Percentiles rank a stretch among this genome's conserved stretches.
These are phyloP conservation scores for Pseudomyrmex sp. DNA, from an alignment of 1,140 invertebrate species.

Conservation along the genomic window DNA sequence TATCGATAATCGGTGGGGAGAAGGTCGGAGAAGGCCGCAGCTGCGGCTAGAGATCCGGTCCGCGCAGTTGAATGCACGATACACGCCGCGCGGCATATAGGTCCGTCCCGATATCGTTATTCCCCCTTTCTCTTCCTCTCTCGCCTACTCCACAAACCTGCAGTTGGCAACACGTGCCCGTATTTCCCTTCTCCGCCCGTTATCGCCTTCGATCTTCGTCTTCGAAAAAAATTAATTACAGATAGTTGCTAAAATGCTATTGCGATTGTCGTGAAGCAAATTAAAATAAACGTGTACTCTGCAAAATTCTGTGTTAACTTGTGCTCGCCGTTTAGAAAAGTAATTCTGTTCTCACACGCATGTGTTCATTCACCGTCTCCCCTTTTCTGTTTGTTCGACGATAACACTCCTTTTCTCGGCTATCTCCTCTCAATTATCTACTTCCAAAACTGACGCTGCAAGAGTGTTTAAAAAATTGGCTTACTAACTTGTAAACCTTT, in stretches of 20 bases:
- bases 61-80: conserved; percentile 66
- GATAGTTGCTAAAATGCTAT: too few relatives aligned
- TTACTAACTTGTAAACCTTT: background rate
- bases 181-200: conserved; percentile 14
- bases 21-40: conserved; percentile 78
- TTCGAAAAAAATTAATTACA: background rate
- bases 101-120: conserved; percentile 54
- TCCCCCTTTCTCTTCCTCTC: background rate
- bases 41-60: conserved; percentile 73
- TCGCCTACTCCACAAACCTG: conserved; percentile 25
- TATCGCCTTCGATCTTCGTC: conserved; percentile 60
- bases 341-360: conserved; percentile 43
- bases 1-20: conserved; percentile 65
- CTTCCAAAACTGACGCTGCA: background rate
- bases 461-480: background rate
- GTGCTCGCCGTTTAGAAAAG: background rate
- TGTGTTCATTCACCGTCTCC: conserved; percentile 67
- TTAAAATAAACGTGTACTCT: background rate
- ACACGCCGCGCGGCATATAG: conserved; percentile 49
- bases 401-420: background rate
- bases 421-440: conserved; percentile 18
- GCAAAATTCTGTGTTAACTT: conserved; percentile 17
- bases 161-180: conserved; percentile 67
- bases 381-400: conserved; percentile 13
- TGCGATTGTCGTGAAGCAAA: background rate